phyloP scores from a whole-genome alignment of 2,888 invertebrate genomes.

The Polia nebulosa region DNA sequence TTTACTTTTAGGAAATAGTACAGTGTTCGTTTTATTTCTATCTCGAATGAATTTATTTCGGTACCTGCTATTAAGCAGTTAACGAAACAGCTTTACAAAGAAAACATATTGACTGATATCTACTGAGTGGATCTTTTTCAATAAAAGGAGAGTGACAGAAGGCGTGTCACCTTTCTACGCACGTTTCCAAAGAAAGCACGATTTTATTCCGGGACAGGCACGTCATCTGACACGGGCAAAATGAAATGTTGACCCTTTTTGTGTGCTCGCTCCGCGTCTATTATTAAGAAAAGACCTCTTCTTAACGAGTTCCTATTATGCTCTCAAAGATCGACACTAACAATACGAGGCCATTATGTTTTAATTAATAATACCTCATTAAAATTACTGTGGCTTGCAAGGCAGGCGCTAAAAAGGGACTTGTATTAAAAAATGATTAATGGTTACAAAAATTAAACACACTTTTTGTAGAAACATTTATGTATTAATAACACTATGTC shows the following conservation, averaged over 20 bases:
- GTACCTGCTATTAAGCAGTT: constrained; percentile 7
- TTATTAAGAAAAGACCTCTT: constrained; percentile 78
- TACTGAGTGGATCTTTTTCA: constrained; percentile 67
- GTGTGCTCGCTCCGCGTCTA: constrained; percentile 74
- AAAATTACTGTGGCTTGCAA: constrained; percentile 56
- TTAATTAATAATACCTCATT: constrained; percentile 72
- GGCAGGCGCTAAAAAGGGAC: constrained; percentile 15
- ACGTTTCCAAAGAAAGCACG: constrained; percentile 69
- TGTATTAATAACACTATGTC: background rate
- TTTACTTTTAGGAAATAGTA: background rate
- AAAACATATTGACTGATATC: constrained; percentile 61
- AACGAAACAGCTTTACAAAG: constrained; percentile 18
- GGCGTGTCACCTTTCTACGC: constrained; percentile 73
- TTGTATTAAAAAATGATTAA: constrained; percentile 27
- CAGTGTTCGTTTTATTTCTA: background rate
- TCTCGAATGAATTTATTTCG: background rate
- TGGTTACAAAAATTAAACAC: constrained; percentile 1
- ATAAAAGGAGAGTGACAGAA: constrained; percentile 71
- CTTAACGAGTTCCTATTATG: constrained; percentile 84
- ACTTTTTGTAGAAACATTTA: background rate
- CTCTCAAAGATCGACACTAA: constrained; percentile 77
- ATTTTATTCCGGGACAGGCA: constrained; percentile 74
- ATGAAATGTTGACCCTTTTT: constrained; percentile 83
- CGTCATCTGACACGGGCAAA: constrained; percentile 77
- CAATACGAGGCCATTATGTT: constrained; percentile 78